Percentiles rank a stretch among this genome's conserved stretches.
Conservation (phyloP, 2,888 invertebrate species). For the Cheilosia vernalis region DNA sequence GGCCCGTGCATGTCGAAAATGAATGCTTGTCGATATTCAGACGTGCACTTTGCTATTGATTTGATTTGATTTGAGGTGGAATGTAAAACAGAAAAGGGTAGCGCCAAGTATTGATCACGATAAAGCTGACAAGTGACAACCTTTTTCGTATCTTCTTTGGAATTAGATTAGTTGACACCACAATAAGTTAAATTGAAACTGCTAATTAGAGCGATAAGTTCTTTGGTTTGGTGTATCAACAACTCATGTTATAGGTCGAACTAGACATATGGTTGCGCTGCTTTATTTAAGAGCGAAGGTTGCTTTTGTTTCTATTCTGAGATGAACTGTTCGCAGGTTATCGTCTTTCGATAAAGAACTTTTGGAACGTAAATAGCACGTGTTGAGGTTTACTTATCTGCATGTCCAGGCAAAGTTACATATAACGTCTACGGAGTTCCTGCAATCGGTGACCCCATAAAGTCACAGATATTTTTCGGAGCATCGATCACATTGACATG, state of each 20-base stretch:
- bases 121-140: slow-evolving; percentile 7
- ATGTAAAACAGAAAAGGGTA: neutral
- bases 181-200: neutral
- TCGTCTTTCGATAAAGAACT: too few species aligned
- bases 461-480: too few species aligned
- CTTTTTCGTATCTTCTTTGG: slow-evolving; percentile 18
- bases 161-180: neutral
- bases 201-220: neutral
- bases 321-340: too few species aligned
- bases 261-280: too few species aligned
- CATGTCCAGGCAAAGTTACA: neutral
- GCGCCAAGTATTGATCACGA: slow-evolving; percentile 12
- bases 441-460: neutral
- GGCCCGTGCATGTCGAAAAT: slow-evolving; percentile 3
- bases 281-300: too few species aligned
- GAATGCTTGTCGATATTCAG: slow-evolving; percentile 9
- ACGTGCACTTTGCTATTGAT: slow-evolving; percentile 27
- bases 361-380: too few species aligned
- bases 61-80: slow-evolving; percentile 7
- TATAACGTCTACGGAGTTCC: neutral
- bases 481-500: too few species aligned
- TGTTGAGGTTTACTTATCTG: too few species aligned
- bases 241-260: too few species aligned
- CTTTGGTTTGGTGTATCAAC: too few species aligned
- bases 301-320: too few species aligned